Base-by-base conservation (phyloP, 2,888 invertebrate species). In the Temnothorax ravouxi region DNA sequence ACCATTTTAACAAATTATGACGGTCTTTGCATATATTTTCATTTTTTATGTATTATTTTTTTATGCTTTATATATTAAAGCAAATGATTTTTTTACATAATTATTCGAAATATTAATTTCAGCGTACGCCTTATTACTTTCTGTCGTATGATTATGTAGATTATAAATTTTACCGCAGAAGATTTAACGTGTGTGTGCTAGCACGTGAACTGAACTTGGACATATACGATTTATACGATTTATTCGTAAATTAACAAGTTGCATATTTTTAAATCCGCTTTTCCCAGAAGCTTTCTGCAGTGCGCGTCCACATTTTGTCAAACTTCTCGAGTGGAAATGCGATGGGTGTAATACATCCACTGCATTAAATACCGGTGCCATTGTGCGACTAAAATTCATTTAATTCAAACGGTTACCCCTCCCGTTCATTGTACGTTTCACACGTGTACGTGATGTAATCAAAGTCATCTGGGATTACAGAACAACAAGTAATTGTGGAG, bases 341-440 rank as follows among this genome's bases (percentile, higher is more conserved):
- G n/a, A n/a, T n/a, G 13, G 18, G 1, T 34, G 3, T 3, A 9
- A 44, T 11, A 18, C 25, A n/a, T 21, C 2, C 18, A 9, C 11
- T 21, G 56, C n/a, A 21, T 74, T 47, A 59, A 59, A 75, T 75
- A 75, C 4, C 34, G 6, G 5, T 56, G 8, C 8, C 34, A 50
- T 79, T 54, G 41, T 41, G 15, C 25, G 41, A 41, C 44, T 15
- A 54, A 54, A 77, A 71, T 71, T 77, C 44, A 77, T 44, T 71
- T 72, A 41, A 52, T 18, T 67, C 44, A n/a, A 41, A n/a, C 29
- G n/a, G n/a, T 71, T n/a, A 29, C n/a, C 11, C 9, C n/a, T n/a
- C 6, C 5, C 15, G 4, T 8, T 34, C 3, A 29, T 4, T 13
- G 21, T 50, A 54, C 15, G 25, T 34, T 21, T 59, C 8, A 38